Evolutionary conservation across 2,113 vertebrate species (phyloP).

Genomic region (Hippopotamus amphibius): DNA sequence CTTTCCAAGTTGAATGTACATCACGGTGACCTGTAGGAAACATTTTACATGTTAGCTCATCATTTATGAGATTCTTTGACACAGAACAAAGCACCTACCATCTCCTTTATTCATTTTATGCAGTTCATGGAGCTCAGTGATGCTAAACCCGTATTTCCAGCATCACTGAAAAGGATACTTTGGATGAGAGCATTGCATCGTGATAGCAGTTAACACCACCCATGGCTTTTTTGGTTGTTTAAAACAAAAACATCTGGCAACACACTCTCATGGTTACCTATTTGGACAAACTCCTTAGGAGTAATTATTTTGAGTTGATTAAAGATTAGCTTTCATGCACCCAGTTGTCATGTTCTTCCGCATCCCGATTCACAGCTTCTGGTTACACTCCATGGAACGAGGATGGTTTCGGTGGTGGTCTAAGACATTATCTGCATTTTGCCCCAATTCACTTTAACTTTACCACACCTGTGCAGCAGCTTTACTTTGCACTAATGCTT

Average conservation of each 20-base stretch:
- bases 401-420: neutral
- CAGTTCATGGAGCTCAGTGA: neutral
- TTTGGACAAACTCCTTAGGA: conserved; percentile 37
- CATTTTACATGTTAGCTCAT: conserved; percentile 68
- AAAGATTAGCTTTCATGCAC: conserved; percentile 33
- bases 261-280: conserved; percentile 12
- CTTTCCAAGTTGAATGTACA: conserved; percentile 63
- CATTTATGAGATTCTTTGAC: conserved; percentile 66
- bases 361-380: neutral
- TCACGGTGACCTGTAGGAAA: conserved; percentile 64
- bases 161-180: conserved; percentile 28
- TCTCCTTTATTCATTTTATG: conserved; percentile 65
- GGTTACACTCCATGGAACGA: neutral
- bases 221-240: neutral
- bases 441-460: neutral
- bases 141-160: conserved; percentile 59
- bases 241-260: conserved; percentile 47
- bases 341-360: neutral
- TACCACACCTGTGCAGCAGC: neutral
- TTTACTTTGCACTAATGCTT: neutral
- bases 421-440: neutral
- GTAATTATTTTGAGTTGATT: conserved; percentile 48
- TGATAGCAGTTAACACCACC: neutral
- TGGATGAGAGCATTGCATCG: neutral
- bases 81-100: conserved; percentile 72